These are phyloP conservation scores for Brienomyrus longianalis DNA, from an alignment of 2,113 vertebrate species.

Conservation along the genomic window DNA sequence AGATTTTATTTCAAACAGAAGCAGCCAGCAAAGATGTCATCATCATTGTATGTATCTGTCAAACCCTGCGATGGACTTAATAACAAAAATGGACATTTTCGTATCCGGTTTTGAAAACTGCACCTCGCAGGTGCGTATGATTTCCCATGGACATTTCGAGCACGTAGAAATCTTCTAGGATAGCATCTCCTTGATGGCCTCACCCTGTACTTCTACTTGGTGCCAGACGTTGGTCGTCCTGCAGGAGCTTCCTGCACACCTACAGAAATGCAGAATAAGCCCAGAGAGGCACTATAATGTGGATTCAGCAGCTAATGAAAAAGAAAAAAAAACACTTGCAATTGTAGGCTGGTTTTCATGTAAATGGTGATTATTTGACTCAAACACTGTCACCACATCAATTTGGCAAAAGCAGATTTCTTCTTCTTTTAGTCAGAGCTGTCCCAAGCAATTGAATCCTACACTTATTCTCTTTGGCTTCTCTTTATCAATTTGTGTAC, in stretches of 20 bases:
- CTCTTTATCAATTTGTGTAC: constrained; percentile 52
- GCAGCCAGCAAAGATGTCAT: not conserved
- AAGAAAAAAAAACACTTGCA: not conserved
- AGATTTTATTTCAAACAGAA: not conserved
- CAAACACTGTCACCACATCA: constrained; percentile 52
- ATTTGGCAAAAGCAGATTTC: constrained; percentile 46
- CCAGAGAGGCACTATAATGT: not conserved
- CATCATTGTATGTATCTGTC: not conserved
- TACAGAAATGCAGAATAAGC: not conserved
- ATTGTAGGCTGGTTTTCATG: constrained; percentile 12
- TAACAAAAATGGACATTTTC: not conserved
- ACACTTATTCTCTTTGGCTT: constrained; percentile 57
- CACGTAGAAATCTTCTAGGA: not conserved
- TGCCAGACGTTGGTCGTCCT: not conserved
- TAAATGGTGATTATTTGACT: constrained; percentile 44
- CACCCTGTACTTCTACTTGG: not conserved
- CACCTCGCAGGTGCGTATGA: not conserved
- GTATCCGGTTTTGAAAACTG: not conserved
- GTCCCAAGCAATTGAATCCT: constrained; percentile 53
- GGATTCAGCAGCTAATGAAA: constrained; percentile 8
- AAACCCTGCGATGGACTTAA: not conserved
- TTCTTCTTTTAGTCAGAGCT: constrained; percentile 39
- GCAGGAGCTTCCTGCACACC: not conserved
- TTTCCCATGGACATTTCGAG: not conserved
- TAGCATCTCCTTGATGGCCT: not conserved